These are phyloP conservation scores for Eupithecia insigniata DNA, from an alignment of 2,888 invertebrate species.

Conservation along the genomic window DNA sequence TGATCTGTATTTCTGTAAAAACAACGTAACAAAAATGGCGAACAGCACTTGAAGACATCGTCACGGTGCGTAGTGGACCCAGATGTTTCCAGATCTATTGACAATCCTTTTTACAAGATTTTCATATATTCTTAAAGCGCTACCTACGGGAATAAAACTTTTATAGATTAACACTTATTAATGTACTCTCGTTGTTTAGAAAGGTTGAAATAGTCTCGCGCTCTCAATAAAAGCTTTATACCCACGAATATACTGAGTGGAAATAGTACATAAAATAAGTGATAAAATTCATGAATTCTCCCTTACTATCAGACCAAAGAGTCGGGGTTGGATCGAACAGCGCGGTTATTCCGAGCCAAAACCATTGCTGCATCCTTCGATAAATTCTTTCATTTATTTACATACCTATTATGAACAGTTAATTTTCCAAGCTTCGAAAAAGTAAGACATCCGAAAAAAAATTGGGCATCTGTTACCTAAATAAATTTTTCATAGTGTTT, in stretches of 20 bases:
- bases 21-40: too few species aligned
- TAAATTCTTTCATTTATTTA: not conserved
- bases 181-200: not conserved
- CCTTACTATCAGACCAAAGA: not conserved
- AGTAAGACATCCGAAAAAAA: not conserved
- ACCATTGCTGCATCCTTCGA: not conserved
- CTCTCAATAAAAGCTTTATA: conserved; percentile 3
- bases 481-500: not conserved
- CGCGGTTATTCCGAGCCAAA: not conserved
- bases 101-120: not conserved
- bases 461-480: too few species aligned
- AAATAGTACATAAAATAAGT: not conserved
- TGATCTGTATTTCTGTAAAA: too few species aligned
- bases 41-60: too few species aligned
- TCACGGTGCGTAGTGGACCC: too few species aligned
- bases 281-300: conserved; percentile 4
- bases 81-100: not conserved
- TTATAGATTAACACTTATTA: not conserved
- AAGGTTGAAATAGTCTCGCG: not conserved
- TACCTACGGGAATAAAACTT: not conserved
- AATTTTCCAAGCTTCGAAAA: not conserved
- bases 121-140: too few species aligned
- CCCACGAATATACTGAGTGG: not conserved
- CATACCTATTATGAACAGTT: not conserved
- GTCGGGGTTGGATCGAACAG: not conserved